These are phyloP conservation scores for Glareola pratincola DNA, from an alignment of 2,113 vertebrate genomes.

Conservation along the genomic window DNA sequence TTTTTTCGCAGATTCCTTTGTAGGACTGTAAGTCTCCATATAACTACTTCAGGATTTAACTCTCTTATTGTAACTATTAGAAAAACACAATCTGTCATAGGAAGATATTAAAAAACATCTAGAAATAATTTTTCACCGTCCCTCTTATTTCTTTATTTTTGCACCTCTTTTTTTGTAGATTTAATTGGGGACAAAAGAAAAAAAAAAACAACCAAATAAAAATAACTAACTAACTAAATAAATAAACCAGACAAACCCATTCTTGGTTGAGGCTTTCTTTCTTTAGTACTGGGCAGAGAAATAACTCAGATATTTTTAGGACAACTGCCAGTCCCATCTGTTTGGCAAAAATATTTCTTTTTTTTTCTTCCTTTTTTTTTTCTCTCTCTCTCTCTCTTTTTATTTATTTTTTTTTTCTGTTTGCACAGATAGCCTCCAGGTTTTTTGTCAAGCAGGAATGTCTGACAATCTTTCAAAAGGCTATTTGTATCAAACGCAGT, in stretches of 20 bases:
- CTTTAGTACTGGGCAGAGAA: neutral
- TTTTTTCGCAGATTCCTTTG: neutral
- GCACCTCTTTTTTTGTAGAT: neutral
- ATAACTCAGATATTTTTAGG: neutral
- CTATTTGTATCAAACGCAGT: neutral
- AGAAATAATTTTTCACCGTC: neutral
- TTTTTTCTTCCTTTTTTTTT: neutral
- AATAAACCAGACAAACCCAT: neutral
- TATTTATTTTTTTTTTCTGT: neutral
- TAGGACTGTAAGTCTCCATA: neutral
- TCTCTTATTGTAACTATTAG: neutral
- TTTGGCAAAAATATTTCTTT: neutral
- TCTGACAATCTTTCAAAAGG: neutral
- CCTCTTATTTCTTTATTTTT: neutral
- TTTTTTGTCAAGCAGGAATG: neutral
- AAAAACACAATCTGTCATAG: neutral
- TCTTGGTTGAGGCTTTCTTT: neutral
- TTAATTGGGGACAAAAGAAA: neutral
- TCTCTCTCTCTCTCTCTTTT: neutral
- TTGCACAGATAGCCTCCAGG: neutral
- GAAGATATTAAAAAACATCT: neutral
- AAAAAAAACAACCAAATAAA: neutral
- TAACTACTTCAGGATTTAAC: neutral
- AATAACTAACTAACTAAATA: neutral
- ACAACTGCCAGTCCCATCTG: neutral